Evolutionary conservation across 1,140 invertebrate genomes (phyloP), one percentile per base, ranked within the genome.

Genomic region (Neotoxoptera formosana): DNA sequence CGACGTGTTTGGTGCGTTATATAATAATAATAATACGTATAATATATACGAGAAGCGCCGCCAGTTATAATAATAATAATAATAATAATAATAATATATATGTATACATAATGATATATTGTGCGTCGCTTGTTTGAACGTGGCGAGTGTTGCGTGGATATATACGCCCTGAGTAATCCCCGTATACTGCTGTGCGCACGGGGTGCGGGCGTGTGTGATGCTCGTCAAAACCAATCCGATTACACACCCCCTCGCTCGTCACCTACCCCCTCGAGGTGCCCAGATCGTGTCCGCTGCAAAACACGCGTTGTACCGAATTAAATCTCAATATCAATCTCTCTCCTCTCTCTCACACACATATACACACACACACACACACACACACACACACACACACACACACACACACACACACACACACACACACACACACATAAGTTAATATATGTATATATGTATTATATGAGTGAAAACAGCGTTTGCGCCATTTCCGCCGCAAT

Each of bases 171-270:
- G 30, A 11, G 23, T 90, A 56, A 60, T 90, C 87, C 88, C 21
- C 47, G 47, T 76, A 76, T 34, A 87, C 41, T 7, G n/a, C n/a
- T n/a, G n/a, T n/a, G 41, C 4, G 36, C 30, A 17, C 21, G 7
- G 25, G 41, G 8, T 30, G 84, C 84, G 84, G 84, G 41, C n/a
- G 30, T 51, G 60, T 34, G 34, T 21, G 76, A n/a, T 51, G 67
- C 90, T 83, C 67, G 67, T 92, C 89, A 45, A 90, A 90, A 83
- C 76, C 91, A 84, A 93, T 93, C 91, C 81, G 91, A 93, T 93
- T 93, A 93, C 48, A 41, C 36, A 17, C 23, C 41, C 60, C 14
- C 14, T 67, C n/a, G 11, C 14, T 76, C 60, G n/a, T 76, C 30
- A 20, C n/a, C n/a, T 34, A 76, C 60, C n/a, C 30, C n/a, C 30